phyloP scores from a whole-genome alignment of 2,797 vertebrate genomes.

The Ambastaia sidthimunki region DNA sequence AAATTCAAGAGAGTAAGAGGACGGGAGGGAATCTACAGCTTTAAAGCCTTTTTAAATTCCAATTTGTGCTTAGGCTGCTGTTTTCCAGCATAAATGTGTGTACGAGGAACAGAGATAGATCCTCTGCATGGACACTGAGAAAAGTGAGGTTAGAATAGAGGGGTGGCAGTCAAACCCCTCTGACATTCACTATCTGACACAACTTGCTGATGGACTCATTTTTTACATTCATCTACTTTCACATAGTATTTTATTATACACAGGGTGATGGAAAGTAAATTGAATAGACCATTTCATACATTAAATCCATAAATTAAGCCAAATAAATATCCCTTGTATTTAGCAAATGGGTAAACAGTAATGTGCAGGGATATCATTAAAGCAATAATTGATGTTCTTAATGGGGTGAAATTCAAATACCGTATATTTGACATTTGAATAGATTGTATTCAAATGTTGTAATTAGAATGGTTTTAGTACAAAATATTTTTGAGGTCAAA shows the following conservation, averaged over 20 bases:
- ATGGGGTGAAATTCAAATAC: background rate
- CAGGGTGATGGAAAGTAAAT: conserved; percentile 48
- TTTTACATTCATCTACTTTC: conserved; percentile 53
- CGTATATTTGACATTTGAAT: background rate
- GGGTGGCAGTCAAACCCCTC: conserved; percentile 53
- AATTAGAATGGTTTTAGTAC: too few species aligned
- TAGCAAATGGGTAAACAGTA: background rate
- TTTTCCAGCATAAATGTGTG: conserved; percentile 66
- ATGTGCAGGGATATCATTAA: background rate
- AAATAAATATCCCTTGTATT: background rate
- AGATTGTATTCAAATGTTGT: too few species aligned
- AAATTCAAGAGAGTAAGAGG: conserved; percentile 60
- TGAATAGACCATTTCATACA: conserved; percentile 41
- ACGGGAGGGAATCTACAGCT: conserved; percentile 56
- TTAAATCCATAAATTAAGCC: conserved; percentile 32
- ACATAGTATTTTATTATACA: conserved; percentile 45
- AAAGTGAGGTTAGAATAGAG: conserved; percentile 51
- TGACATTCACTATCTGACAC: conserved; percentile 53
- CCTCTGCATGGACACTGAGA: conserved; percentile 51
- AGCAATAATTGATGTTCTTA: background rate
- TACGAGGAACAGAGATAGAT: conserved; percentile 64
- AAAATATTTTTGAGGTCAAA: too few species aligned
- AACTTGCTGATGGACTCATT: conserved; percentile 57
- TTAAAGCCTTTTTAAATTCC: conserved; percentile 66
- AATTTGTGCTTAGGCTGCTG: conserved; percentile 67